phyloP scores from a whole-genome alignment of 2,113 vertebrate species.

The Campylorhamphus procurvoides region DNA sequence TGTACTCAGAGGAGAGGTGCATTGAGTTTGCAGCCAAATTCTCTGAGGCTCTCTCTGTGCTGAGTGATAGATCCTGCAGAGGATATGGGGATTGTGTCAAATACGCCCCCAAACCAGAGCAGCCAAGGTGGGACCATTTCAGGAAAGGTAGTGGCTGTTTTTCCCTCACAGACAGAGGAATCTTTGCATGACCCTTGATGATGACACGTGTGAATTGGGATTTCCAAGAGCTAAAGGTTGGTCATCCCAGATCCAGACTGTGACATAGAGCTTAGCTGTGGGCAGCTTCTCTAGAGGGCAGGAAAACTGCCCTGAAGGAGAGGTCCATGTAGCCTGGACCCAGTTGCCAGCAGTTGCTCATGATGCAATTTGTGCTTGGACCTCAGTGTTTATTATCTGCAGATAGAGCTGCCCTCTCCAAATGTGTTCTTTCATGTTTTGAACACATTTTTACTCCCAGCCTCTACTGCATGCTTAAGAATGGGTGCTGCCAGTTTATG shows the following conservation, averaged over 20 bases:
- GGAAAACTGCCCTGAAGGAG: not conserved
- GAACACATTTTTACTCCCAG: not conserved
- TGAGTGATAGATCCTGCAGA: not conserved
- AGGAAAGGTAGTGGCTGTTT: not conserved
- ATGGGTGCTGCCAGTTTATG: not conserved
- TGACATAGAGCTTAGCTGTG: not conserved
- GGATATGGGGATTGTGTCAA: not conserved
- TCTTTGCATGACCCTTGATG: not conserved
- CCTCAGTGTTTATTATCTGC: not conserved
- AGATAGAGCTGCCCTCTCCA: not conserved
- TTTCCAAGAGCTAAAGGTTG: not conserved
- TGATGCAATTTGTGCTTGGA: not conserved
- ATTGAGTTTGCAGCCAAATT: not conserved
- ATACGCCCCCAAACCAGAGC: not conserved
- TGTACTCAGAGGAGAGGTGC: not conserved
- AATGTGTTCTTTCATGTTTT: not conserved
- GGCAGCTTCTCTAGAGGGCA: not conserved
- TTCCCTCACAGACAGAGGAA: not conserved
- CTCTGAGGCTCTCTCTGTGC: not conserved
- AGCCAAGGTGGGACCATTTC: not conserved
- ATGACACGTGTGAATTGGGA: not conserved
- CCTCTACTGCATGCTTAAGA: not conserved
- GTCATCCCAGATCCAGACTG: not conserved
- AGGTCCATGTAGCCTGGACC: not conserved
- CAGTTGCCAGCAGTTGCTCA: not conserved